Conservation (phyloP, 2,888 invertebrate species). For the Dusona sp. region DNA sequence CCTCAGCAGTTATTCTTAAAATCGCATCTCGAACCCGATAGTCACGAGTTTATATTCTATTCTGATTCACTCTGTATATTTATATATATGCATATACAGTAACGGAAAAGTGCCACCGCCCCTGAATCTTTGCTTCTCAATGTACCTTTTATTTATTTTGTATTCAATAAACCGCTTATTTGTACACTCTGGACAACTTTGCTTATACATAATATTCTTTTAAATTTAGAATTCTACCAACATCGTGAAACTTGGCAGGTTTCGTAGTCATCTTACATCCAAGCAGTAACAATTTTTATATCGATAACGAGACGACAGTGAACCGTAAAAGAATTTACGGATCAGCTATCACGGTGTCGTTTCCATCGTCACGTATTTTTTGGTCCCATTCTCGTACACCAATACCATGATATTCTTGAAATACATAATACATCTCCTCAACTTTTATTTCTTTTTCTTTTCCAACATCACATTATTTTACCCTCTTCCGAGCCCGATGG, state of each 20-base stretch:
- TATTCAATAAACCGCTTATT: no score
- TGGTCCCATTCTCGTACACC: slow-evolving; percentile 32
- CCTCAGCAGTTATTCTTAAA: no score
- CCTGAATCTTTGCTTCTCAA: slow-evolving; percentile 1
- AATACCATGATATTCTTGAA: background rate
- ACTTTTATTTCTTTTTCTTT: slow-evolving; percentile 21
- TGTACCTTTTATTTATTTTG: background rate
- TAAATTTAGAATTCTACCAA: background rate
- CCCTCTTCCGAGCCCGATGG: slow-evolving; percentile 12
- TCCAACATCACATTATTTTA: slow-evolving; percentile 8
- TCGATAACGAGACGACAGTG: slow-evolving; percentile 34
- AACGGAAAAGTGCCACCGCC: background rate
- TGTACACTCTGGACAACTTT: no score
- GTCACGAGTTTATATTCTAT: no score
- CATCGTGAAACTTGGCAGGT: background rate
- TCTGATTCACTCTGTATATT: no score
- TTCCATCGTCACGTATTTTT: slow-evolving; percentile 43
- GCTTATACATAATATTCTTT: no score
- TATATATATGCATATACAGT: no score
- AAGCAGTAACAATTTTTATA: slow-evolving; percentile 46
- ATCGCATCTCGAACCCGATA: no score
- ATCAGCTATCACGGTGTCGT: slow-evolving; percentile 33
- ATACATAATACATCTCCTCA: slow-evolving; percentile 10
- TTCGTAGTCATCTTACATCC: background rate
- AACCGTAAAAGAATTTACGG: slow-evolving; percentile 61